Conservation (phyloP, 2,113 vertebrate species). For the Solea solea region DNA sequence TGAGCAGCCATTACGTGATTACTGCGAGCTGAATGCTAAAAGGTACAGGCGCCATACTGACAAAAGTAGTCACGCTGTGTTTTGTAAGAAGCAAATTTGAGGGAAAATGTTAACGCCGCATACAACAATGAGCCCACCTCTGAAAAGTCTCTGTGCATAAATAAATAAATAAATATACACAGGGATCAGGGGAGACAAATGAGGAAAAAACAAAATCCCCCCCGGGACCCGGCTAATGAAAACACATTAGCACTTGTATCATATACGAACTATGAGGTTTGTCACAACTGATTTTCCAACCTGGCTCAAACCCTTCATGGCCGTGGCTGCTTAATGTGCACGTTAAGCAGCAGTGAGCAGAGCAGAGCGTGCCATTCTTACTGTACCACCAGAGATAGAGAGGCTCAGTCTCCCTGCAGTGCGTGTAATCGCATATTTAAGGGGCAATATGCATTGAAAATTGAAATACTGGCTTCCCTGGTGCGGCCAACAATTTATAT, state of each 20-base stretch:
- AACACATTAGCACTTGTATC: slow-evolving; percentile 43
- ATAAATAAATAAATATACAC: neutral
- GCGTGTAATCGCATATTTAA: neutral
- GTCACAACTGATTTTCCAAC: slow-evolving; percentile 41
- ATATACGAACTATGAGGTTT: slow-evolving; percentile 38
- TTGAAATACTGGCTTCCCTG: too few species aligned
- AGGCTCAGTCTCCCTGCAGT: slow-evolving; percentile 6
- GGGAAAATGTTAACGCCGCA: neutral
- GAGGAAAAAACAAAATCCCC: slow-evolving; percentile 47
- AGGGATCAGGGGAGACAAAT: slow-evolving; percentile 33
- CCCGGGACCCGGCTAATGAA: slow-evolving; percentile 48
- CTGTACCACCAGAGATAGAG: neutral
- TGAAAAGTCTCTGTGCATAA: neutral
- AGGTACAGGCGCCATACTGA: too few species aligned
- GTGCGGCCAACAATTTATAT: too few species aligned
- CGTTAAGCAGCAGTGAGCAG: neutral
- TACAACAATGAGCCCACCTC: slow-evolving; percentile 5
- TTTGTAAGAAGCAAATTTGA: neutral
- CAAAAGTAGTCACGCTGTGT: neutral
- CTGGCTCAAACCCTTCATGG: neutral
- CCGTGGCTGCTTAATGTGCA: slow-evolving; percentile 24
- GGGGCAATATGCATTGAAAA: too few species aligned
- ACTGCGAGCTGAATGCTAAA: too few species aligned
- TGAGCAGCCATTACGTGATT: too few species aligned
- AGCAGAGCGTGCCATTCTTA: slow-evolving; percentile 12